Conservation (phyloP, 1,140 invertebrate species). For the Bombus breviceps region DNA sequence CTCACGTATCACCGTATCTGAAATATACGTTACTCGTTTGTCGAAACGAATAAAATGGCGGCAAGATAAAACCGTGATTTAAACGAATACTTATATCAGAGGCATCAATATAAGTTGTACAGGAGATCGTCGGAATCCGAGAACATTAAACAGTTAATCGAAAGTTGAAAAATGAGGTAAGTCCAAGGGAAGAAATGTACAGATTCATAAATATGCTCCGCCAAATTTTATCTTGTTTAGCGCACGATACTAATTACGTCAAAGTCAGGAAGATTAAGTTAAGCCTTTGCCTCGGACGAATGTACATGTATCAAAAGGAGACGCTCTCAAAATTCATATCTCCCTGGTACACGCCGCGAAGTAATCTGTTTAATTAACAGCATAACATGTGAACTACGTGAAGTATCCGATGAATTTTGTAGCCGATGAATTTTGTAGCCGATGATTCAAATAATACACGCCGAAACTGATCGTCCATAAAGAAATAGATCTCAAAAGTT, state of each 20-base stretch:
- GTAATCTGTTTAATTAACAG: constrained; percentile 20
- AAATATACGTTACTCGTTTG: background rate
- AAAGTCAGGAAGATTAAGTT: constrained; percentile 40
- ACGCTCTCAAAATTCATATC: constrained; percentile 37
- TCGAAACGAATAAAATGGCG: background rate
- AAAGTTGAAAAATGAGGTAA: constrained; percentile 23
- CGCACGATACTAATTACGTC: constrained; percentile 27
- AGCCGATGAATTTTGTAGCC: background rate
- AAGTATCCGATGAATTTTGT: constrained; percentile 15
- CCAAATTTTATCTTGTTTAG: constrained; percentile 35
- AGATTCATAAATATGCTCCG: constrained; percentile 3
- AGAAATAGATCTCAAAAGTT: background rate
- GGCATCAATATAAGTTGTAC: background rate
- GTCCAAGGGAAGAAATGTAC: background rate
- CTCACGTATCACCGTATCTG: background rate
- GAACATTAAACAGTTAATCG: constrained; percentile 20
- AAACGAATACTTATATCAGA: constrained; percentile 19
- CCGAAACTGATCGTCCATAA: background rate
- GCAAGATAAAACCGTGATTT: constrained; percentile 17
- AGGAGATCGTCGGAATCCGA: background rate
- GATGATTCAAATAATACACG: background rate
- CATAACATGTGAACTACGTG: background rate
- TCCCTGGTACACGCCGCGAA: background rate
- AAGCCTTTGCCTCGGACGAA: constrained; percentile 21
- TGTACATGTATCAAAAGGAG: constrained; percentile 20